Base-by-base conservation (phyloP, 2,113 vertebrate genomes). In the Paracanthobrama guichenoti region DNA sequence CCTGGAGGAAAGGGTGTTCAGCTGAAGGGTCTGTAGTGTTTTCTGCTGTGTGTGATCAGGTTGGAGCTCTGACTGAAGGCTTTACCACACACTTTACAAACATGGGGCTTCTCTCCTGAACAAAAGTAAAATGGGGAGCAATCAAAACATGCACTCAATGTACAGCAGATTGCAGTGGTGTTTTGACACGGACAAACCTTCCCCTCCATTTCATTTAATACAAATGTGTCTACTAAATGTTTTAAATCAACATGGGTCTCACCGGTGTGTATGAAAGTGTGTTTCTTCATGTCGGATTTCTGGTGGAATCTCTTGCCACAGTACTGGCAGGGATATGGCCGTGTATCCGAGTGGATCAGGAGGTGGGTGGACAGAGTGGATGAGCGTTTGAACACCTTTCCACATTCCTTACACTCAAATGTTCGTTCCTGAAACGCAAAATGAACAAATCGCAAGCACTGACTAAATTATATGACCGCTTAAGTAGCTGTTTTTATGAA, bases 41-140 rank as follows among this genome's bases (percentile, higher is more conserved):
- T 94, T 10, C 93, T 90, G 82, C 91, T 91, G 92, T 95, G 94
- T 35, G 94, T 95, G 91, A 95, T 93, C 85, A 95, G 93, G 88
- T 95, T 95, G 83, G 93, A 94, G 87, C 94, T 95, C 87, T 95
- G 94, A 86, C 94, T 95, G 91, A 95, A 95, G 1, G 92, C 92
- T 77, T 93, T 93, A 16, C 94, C 93, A 83, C 94, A 95, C 85
- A 93, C 92, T 74, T 87, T 88, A 89, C 94, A 95, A 77, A 93
- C 91, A 11, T 95, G 93, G 4, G 94, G 94, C 88, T 94, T 95
- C 87, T 95, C 94, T 0, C 94, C 94, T 94, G 84, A 42, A 82
- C 84, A 59, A 86, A 67, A 39, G 8, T 48, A 16, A 44, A 79
- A 74, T 1, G 10, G 6, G 53, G 31, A 71, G 16, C 26, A 66